These are phyloP conservation scores for Upupa epops DNA, from an alignment of 2,113 vertebrate species.

Conservation along the genomic window DNA sequence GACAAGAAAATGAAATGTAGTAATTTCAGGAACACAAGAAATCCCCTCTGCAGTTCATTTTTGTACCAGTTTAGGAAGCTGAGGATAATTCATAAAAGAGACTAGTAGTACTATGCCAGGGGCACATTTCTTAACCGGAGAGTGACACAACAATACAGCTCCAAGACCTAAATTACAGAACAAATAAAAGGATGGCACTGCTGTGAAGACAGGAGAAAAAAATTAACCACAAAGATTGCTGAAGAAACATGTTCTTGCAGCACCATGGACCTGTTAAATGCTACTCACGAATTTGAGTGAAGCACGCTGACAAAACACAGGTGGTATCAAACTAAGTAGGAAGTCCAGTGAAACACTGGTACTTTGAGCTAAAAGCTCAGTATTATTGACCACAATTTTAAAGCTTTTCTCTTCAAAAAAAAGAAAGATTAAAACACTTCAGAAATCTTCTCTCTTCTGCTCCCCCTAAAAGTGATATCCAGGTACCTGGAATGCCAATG, in stretches of 20 bases:
- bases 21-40: not conserved
- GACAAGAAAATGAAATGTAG: not conserved
- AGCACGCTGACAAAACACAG: not conserved
- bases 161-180: not conserved
- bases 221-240: not conserved
- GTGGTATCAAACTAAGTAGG: not conserved
- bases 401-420: not conserved
- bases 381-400: not conserved
- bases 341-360: not conserved
- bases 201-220: not conserved
- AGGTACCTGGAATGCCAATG: no score
- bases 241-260: not conserved
- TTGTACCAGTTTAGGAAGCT: not conserved
- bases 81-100: not conserved
- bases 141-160: not conserved
- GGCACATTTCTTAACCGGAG: not conserved
- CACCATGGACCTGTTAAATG: not conserved
- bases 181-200: not conserved
- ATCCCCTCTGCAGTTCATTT: not conserved
- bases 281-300: not conserved
- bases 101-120: not conserved
- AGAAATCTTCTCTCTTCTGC: not conserved
- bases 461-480: rapidly evolving
- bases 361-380: not conserved
- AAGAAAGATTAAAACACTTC: not conserved